Conservation (phyloP, 2,888 invertebrate species). For the Congeria kusceri region DNA sequence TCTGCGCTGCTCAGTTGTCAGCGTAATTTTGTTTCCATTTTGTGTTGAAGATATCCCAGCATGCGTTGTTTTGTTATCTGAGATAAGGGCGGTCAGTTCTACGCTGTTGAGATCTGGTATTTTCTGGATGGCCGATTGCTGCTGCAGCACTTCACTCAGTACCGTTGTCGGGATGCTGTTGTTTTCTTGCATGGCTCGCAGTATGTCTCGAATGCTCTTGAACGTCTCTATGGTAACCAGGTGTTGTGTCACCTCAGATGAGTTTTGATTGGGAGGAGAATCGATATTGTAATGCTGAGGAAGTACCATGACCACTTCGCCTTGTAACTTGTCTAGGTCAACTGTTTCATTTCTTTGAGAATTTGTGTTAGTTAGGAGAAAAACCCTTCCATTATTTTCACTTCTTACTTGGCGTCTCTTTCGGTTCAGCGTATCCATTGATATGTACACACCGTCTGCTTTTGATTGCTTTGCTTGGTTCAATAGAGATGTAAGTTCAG, state of each 20-base stretch:
- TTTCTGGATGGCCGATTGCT: conserved; percentile 31
- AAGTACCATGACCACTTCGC: conserved; percentile 20
- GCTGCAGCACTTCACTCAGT: conserved; percentile 22
- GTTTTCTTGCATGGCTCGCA: background rate
- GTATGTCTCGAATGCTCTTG: conserved; percentile 15
- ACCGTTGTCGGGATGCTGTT: background rate
- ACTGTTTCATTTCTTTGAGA: background rate
- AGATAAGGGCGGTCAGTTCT: conserved; percentile 4
- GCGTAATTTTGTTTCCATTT: background rate
- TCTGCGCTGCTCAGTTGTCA: background rate
- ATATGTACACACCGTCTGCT: conserved; percentile 10
- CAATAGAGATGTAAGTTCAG: background rate
- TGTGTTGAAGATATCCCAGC: background rate
- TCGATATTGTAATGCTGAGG: conserved; percentile 1
- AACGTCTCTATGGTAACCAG: conserved; percentile 12
- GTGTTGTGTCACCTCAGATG: background rate
- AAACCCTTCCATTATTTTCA: conserved; percentile 4
- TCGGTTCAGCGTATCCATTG: conserved; percentile 16
- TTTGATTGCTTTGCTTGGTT: background rate
- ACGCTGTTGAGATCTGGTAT: conserved; percentile 28
- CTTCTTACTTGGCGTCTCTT: conserved; percentile 8
- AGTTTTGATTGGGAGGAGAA: background rate
- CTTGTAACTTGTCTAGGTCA: background rate
- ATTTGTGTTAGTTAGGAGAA: conserved; percentile 15
- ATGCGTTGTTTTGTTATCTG: background rate